Conservation (phyloP, 1,140 invertebrate species). For the Micrasema longulum region DNA sequence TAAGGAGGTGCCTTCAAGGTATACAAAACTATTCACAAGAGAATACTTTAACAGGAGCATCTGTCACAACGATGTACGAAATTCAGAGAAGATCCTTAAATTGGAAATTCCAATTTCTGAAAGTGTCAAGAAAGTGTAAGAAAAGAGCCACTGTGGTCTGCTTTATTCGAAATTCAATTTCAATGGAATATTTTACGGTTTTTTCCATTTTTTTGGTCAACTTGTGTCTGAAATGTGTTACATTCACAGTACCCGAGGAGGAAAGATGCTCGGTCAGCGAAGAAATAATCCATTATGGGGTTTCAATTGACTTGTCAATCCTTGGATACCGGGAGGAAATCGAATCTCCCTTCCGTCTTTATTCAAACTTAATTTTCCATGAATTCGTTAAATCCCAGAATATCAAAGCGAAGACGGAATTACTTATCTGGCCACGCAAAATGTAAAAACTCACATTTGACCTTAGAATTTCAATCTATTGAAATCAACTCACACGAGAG, state of each 20-base stretch:
- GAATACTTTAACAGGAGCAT: conserved; percentile 36
- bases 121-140: conserved; percentile 37
- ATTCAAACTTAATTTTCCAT: no score
- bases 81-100: conserved; percentile 48
- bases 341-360: no score
- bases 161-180: conserved; percentile 2
- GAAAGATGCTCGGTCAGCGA: background rate
- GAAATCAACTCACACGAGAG: no score
- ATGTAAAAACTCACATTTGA: no score
- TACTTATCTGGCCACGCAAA: no score
- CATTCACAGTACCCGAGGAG: background rate
- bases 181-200: background rate
- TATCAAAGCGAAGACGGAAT: no score
- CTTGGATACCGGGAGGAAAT: no score
- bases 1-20: background rate
- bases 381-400: no score
- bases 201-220: conserved; percentile 10
- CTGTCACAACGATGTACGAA: conserved; percentile 36
- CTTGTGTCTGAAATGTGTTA: background rate
- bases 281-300: no score
- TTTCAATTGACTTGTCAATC: no score
- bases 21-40: conserved; percentile 13
- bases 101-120: conserved; percentile 48
- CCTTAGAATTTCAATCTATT: no score
- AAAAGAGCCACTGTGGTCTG: background rate